Evolutionary conservation across 2,113 vertebrate genomes (phyloP), one percentile per base, ranked within the genome.

Genomic region (Peromyscus polionotus): DNA sequence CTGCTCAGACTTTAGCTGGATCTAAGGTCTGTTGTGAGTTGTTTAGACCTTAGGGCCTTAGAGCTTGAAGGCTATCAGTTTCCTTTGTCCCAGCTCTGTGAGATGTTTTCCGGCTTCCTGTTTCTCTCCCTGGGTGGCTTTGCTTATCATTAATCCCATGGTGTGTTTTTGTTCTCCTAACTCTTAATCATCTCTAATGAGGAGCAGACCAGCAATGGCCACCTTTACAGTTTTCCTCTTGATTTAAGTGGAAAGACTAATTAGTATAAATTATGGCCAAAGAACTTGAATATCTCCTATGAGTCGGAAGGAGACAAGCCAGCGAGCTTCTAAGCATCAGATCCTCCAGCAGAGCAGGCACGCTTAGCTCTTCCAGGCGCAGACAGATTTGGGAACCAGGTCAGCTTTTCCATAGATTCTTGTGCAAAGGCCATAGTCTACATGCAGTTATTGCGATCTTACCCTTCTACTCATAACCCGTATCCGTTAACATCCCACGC

Each of bases 181-280:
- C 96, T 98, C 98, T 98, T 99, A 99, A 99, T 99, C 99, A 98
- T 98, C 95, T 98, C 95, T 98, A 99, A 99, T 96, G 98, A 98
- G 97, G 98, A 98, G 97, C 98, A 99, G 98, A 98, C 98, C 98
- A 98, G 96, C 12, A 19, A 98, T 95, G 97, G 96, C 98, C 98
- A 98, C 87, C 88, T 97, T 98, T 90, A 54, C 96, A 98, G 98
- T 95, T 65, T 89, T 63, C 92, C 95, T 98, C 97, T 98, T 95
- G 96, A 97, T 95, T 97, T 97, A 98, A 97, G 80, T 88, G 96
- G 95, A 97, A 93, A 97, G 98, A 95, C 94, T 95, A 98, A 97
- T 95, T 93, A 95, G 59, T 98, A 93, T 96, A 98, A 93, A 92
- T 97, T 97, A 97, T 65, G 70, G 72, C 89, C 89, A 96, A 96